Base-by-base conservation (phyloP, 1,140 invertebrate genomes). In the Scylla paramamosain region DNA sequence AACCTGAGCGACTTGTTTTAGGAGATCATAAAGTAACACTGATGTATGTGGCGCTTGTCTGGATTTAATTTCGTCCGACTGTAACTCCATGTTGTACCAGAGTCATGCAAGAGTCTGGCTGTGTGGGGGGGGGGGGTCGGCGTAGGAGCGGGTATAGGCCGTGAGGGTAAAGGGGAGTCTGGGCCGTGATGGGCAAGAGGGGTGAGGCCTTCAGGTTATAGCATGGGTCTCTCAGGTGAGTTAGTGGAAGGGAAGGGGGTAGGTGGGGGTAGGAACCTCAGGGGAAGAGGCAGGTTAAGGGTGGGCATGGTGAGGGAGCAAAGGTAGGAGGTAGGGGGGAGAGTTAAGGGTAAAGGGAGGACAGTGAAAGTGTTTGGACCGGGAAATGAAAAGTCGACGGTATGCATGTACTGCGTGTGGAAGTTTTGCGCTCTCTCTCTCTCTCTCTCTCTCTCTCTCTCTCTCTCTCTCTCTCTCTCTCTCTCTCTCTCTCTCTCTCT, bases 21-120 rank as follows among this genome's bases (percentile, higher is more conserved):
- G 2, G 20, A 77, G 67, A 77, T n/a, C 67, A n/a, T 77, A 77
- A 77, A 77, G 25, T 77, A 77, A 77, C 67, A 77, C 20, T 77
- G 67, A 77, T n/a, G 16, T n/a, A 77, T 20, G 67, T 1, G 20
- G 67, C 67, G 67, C 67, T 77, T 77, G 67, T 77, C 67, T 77
- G 67, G 67, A 77, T 77, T 77, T 77, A 77, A 77, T 77, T 77
- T 77, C 67, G 67, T n/a, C 67, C 67, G 20, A 77, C 67, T 77
- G 67, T 77, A 77, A 77, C 67, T 77, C n/a, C 20, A 20, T 77
- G 67, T n/a, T n/a, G 67, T 25, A n/a, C 67, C 0, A 7, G 67
- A 0, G 67, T 77, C 67, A 77, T 77, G 67, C 67, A 77, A n/a
- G n/a, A n/a, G 67, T 25, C 67, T 77, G 20, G 1, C 20, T 6